These are phyloP conservation scores for Enteromius afrohamiltoni DNA, from an alignment of 2,797 vertebrate species.

Conservation along the genomic window DNA sequence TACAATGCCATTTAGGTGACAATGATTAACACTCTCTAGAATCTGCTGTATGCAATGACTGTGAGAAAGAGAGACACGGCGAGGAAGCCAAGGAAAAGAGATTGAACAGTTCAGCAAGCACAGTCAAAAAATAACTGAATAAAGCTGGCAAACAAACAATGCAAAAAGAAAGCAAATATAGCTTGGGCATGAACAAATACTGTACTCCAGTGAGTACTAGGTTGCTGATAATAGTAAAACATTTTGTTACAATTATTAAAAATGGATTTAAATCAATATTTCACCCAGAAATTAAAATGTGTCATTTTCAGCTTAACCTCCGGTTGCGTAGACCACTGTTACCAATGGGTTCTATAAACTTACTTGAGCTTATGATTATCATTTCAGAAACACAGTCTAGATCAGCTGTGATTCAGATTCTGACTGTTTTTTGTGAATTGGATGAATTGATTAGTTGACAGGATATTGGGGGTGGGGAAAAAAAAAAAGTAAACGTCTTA, in stretches of 20 bases:
- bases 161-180: conserved; percentile 10
- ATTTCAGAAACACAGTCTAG: not conserved
- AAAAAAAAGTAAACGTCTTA: not conserved
- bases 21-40: conserved; percentile 99
- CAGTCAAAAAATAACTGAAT: conserved; percentile 40
- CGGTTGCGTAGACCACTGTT: not conserved
- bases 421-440: not conserved
- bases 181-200: not conserved
- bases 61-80: conserved; percentile 70
- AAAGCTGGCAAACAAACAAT: conserved; percentile 13
- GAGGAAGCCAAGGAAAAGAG: conserved; percentile 61
- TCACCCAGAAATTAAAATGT: not conserved
- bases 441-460: not conserved
- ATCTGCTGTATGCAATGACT: conserved; percentile 99
- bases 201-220: not conserved
- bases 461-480: too few species aligned
- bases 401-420: not conserved
- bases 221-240: not conserved
- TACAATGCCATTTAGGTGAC: conserved; percentile 96
- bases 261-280: not conserved
- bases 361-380: not conserved
- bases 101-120: conserved; percentile 54
- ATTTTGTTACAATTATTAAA: not conserved
- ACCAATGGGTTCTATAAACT: not conserved
- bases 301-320: not conserved